phyloP scores from a whole-genome alignment of 2,797 vertebrate species.

The Chaetophractus vellerosus region DNA sequence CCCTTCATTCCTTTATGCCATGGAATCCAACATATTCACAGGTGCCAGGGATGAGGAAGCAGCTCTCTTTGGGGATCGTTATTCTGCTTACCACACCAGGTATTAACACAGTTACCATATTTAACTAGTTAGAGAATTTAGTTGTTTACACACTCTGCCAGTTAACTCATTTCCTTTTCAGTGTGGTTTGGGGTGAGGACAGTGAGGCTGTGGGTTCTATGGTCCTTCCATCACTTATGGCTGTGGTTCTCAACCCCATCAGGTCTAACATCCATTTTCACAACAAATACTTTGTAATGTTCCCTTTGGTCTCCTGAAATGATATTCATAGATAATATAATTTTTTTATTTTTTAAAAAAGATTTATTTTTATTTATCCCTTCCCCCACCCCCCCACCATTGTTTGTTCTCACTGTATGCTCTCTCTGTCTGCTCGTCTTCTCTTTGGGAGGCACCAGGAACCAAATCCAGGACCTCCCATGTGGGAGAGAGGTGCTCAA shows the following conservation, averaged over 20 bases:
- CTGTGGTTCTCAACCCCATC: too few relatives aligned
- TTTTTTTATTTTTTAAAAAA: neutral
- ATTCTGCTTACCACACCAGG: neutral
- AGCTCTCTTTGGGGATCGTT: neutral
- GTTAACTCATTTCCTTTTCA: conserved; percentile 25
- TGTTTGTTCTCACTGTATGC: too few relatives aligned
- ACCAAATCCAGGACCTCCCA: too few relatives aligned
- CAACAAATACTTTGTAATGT: neutral
- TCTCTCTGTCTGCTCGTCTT: too few relatives aligned
- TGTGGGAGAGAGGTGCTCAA: too few relatives aligned
- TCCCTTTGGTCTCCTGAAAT: conserved; percentile 6
- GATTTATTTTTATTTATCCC: too few relatives aligned
- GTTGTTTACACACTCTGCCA: neutral
- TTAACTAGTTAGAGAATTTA: neutral
- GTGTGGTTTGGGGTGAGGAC: neutral
- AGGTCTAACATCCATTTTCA: neutral
- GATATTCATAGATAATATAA: neutral
- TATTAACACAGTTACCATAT: neutral
- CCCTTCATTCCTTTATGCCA: neutral
- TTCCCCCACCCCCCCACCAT: too few relatives aligned
- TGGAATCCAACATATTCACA: neutral
- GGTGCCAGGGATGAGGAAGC: neutral
- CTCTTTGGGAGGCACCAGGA: too few relatives aligned
- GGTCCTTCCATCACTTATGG: neutral
- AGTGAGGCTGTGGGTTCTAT: neutral